Conservation (phyloP, 2,113 vertebrate genomes). For the Aldabrachelys gigantea region DNA sequence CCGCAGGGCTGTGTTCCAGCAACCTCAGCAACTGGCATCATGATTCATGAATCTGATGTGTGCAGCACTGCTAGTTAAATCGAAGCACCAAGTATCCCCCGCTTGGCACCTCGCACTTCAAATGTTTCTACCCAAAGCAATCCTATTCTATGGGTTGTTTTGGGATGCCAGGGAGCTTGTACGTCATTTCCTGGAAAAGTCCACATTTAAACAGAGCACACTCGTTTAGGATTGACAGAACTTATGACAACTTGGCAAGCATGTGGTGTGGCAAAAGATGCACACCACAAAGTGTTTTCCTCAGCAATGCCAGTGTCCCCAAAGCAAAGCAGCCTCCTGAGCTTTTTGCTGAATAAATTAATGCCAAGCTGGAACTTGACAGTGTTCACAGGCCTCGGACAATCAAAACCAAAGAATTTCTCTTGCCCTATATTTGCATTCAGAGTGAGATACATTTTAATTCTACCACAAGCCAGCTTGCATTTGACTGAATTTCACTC, state of each 20-base stretch:
- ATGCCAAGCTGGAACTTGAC: slow-evolving; percentile 41
- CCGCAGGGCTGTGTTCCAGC: not conserved
- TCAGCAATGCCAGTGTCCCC: not conserved
- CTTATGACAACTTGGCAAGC: slow-evolving; percentile 16
- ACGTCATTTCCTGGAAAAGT: not conserved
- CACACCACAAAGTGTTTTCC: slow-evolving; percentile 19
- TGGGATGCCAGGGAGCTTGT: not conserved
- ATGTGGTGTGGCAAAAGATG: not conserved
- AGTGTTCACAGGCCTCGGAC: slow-evolving; percentile 23
- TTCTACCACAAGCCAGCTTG: not conserved
- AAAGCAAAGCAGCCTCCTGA: not conserved
- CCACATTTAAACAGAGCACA: not conserved
- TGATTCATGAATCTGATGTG: not conserved
- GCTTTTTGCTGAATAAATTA: slow-evolving; percentile 47
- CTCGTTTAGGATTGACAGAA: not conserved
- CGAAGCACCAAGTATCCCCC: not conserved
- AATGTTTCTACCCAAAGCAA: not conserved
- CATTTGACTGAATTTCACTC: rapidly evolving
- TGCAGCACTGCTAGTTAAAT: not conserved
- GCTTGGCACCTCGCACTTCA: not conserved
- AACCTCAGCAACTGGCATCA: not conserved
- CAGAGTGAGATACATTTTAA: rapidly evolving
- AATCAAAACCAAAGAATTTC: not conserved
- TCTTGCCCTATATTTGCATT: not conserved
- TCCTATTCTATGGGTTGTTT: not conserved